These are phyloP conservation scores for Australoheros scitulus DNA, from an alignment of 2,113 vertebrate species.

Conservation along the genomic window DNA sequence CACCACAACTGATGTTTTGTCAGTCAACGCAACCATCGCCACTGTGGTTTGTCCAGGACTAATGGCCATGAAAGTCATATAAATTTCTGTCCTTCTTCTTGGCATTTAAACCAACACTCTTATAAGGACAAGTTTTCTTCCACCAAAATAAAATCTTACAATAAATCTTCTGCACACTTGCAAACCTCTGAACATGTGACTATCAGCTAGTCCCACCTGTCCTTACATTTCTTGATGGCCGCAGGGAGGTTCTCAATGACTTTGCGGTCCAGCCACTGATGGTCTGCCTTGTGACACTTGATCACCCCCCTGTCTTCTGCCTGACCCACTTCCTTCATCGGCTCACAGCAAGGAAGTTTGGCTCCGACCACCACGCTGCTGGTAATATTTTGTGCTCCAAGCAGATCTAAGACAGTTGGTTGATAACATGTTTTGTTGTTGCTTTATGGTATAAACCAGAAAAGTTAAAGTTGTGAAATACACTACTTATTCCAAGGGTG, in stretches of 20 bases:
- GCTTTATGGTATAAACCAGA: not conserved
- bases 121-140: not conserved
- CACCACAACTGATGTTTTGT: not conserved
- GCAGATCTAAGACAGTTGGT: conserved; percentile 75
- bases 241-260: conserved; percentile 78
- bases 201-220: not conserved
- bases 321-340: not conserved
- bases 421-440: not conserved
- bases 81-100: not conserved
- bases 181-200: not conserved
- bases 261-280: conserved; percentile 72
- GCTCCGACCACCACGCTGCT: not conserved
- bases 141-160: not conserved
- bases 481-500: no score
- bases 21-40: not conserved
- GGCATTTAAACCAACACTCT: not conserved
- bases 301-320: not conserved
- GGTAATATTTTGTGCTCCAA: conserved; percentile 37
- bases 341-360: not conserved
- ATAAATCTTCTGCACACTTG: not conserved
- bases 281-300: conserved; percentile 10
- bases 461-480: not conserved
- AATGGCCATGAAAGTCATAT: not conserved
- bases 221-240: conserved; percentile 77
- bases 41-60: not conserved